These are phyloP conservation scores for Macquaria australasica DNA, from an alignment of 2,113 vertebrate genomes.

Conservation along the genomic window DNA sequence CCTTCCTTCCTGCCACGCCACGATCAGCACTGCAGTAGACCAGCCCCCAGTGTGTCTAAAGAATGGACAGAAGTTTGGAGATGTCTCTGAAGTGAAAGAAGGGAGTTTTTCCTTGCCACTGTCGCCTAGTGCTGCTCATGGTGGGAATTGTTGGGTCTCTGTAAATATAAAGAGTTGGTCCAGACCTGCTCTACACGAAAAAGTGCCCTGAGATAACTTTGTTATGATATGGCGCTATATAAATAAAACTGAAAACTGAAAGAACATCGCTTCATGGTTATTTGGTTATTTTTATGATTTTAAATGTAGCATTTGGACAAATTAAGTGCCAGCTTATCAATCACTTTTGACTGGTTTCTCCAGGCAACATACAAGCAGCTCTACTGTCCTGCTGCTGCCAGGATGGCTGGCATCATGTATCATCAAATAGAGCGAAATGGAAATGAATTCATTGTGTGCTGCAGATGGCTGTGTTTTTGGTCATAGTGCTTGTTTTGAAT, in stretches of 20 bases:
- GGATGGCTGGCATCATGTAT: background rate
- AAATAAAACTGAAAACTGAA: too few relatives aligned
- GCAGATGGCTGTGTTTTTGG: conserved; percentile 4
- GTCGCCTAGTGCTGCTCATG: too few relatives aligned
- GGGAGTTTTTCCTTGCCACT: too few relatives aligned
- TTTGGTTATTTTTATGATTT: background rate
- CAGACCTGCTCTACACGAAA: too few relatives aligned
- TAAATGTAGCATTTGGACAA: background rate
- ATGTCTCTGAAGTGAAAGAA: background rate
- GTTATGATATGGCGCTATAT: too few relatives aligned
- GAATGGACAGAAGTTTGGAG: background rate
- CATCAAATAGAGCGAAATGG: background rate
- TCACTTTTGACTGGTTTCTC: background rate
- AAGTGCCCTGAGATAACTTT: too few relatives aligned
- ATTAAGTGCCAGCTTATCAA: background rate
- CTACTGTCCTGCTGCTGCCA: background rate
- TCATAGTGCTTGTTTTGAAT: conserved; percentile 1
- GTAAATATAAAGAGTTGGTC: too few relatives aligned
- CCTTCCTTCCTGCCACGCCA: background rate
- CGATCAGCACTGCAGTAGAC: background rate
- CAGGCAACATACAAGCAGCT: background rate
- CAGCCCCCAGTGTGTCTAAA: background rate
- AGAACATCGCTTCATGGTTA: background rate
- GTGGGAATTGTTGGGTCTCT: too few relatives aligned
- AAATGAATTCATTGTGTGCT: background rate